These are phyloP conservation scores for Apostichopus japonicus DNA, from an alignment of 35 echinoderm and acorn worm genomes.

Conservation along the genomic window DNA sequence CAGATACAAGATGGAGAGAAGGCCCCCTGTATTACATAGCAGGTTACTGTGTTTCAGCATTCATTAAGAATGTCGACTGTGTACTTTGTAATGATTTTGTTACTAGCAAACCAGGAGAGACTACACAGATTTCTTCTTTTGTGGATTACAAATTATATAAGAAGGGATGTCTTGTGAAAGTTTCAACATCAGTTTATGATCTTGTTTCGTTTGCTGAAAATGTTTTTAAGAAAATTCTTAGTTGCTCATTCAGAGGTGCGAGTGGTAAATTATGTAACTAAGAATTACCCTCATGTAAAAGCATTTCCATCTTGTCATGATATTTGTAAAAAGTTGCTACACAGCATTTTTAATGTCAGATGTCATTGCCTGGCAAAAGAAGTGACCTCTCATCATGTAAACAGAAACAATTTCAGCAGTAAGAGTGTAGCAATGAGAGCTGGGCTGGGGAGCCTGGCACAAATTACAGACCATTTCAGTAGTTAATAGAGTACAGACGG, in stretches of 20 bases:
- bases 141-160: background rate
- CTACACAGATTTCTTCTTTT: background rate
- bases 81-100: background rate
- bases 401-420: background rate
- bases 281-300: background rate
- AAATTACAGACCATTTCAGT: background rate
- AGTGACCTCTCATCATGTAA: background rate
- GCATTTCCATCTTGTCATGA: conserved; percentile 12
- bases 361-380: conserved; percentile 13
- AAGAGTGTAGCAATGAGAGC: background rate
- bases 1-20: background rate
- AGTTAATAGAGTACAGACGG: no score
- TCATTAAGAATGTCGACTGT: background rate
- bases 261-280: background rate
- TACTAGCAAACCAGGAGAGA: background rate
- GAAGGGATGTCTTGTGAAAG: no score
- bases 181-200: no score
- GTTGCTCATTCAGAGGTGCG: background rate
- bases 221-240: background rate
- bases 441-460: background rate
- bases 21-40: conserved; percentile 4
- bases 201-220: background rate
- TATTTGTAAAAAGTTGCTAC: conserved; percentile 4
- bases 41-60: background rate
- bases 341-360: conserved; percentile 23